Conservation (phyloP, 2,113 vertebrate species). For the Phrynosoma blainvillii region DNA sequence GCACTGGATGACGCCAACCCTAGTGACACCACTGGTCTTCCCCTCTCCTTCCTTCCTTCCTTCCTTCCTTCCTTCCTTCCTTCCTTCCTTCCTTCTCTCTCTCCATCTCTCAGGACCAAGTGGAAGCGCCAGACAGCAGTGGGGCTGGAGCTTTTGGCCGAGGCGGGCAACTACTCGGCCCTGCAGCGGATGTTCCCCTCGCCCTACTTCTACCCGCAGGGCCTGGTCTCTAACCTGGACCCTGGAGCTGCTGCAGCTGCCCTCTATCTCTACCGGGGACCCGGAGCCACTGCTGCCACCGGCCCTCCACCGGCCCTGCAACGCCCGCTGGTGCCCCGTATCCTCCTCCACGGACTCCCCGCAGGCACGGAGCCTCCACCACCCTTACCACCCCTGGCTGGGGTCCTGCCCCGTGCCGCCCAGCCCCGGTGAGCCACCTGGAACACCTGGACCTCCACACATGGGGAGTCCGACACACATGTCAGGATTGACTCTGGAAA, state of each 20-base stretch:
- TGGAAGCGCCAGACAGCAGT: constrained; percentile 98
- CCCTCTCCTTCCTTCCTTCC: background rate
- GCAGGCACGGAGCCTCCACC: constrained; percentile 89
- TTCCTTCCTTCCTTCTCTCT: fast-evolving
- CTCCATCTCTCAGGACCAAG: constrained; percentile 84
- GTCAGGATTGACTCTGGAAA: background rate
- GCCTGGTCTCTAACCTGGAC: constrained; percentile 94
- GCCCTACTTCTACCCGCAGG: constrained; percentile 97
- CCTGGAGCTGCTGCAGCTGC: constrained; percentile 94
- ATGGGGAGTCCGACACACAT: no score
- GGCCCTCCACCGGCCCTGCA: constrained; percentile 91
- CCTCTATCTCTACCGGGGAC: constrained; percentile 93
- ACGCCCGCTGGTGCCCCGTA: constrained; percentile 92
- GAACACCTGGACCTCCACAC: no score
- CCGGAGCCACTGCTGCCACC: constrained; percentile 91
- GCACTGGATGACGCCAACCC: no score
- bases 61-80: background rate
- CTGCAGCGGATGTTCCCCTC: constrained; percentile 98
- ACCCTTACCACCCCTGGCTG: constrained; percentile 87
- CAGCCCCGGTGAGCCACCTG: constrained; percentile 88
- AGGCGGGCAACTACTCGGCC: constrained; percentile 95
- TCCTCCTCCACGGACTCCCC: constrained; percentile 95
- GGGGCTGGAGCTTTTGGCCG: constrained; percentile 93
- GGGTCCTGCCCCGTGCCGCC: constrained; percentile 87
- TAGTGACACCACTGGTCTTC: no score